Evolutionary conservation across 1,140 invertebrate genomes (phyloP).

Genomic region (Cherax quadricarinatus): DNA sequence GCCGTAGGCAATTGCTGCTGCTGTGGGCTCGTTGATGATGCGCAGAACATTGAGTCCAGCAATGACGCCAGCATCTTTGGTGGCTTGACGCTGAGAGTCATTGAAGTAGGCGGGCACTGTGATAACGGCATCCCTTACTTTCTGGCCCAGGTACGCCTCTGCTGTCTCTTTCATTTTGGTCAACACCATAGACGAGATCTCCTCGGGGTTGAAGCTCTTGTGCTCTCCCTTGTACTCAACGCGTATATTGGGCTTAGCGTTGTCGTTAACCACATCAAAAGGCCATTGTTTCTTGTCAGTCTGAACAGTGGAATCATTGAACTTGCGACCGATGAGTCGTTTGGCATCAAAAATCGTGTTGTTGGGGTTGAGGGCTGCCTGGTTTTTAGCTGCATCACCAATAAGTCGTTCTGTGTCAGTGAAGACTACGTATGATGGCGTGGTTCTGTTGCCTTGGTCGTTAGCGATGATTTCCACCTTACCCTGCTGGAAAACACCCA

Average conservation of each 20-base stretch:
- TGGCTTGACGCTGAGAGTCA: slow-evolving; percentile 36
- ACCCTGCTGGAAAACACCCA: slow-evolving; percentile 15
- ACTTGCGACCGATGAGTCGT: slow-evolving; percentile 26
- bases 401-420: slow-evolving; percentile 21
- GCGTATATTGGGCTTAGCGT: neutral
- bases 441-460: slow-evolving; percentile 30
- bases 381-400: slow-evolving; percentile 16
- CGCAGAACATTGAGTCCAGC: slow-evolving; percentile 24
- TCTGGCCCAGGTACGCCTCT: slow-evolving; percentile 15
- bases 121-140: slow-evolving; percentile 22
- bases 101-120: slow-evolving; percentile 39
- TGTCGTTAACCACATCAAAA: neutral
- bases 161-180: slow-evolving; percentile 42
- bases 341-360: slow-evolving; percentile 21
- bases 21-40: slow-evolving; percentile 38
- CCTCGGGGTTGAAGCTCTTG: slow-evolving; percentile 20
- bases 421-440: slow-evolving; percentile 20
- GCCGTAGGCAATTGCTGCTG: slow-evolving; percentile 30
- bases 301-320: neutral
- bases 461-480: slow-evolving; percentile 28
- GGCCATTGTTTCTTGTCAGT: slow-evolving; percentile 34
- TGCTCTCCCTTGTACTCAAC: slow-evolving; percentile 2
- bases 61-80: slow-evolving; percentile 26
- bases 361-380: slow-evolving; percentile 20
- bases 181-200: slow-evolving; percentile 31